Evolutionary conservation across 2,797 vertebrate species (phyloP), one percentile per base, ranked within the genome.

Genomic region (Danionella dracula): DNA sequence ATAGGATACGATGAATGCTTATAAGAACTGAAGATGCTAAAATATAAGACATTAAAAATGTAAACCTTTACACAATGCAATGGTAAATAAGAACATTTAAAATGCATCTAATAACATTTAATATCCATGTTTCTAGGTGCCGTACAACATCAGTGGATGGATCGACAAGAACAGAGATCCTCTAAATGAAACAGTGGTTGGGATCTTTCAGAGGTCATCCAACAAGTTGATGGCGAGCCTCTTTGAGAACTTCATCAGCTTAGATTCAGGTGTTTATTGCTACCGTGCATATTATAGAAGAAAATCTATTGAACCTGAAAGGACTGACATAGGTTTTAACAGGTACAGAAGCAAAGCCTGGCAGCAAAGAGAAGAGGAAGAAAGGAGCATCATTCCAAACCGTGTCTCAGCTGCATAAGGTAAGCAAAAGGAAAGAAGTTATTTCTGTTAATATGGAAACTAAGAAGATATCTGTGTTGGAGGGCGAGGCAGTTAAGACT

Each of bases 111-210:
- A 48, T 2, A n/a, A n/a, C n/a, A 29, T 31, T 2, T 37, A 8
- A 15, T 8, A 38, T 8, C 20, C 31, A 2, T 55, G 16, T 49
- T 57, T 23, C 29, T 37, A 97, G 95, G 95, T 98, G 12, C 94
- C 95, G 0, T 98, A 97, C 71, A 98, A 90, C 80, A 95, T 98
- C 6, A 67, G 79, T 34, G 94, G 93, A 8, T 97, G 94, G 95
- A 82, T 97, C 72, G 93, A 97, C 54, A 97, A 98, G 76, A 97
- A 98, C 84, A 91, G 92, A 83, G 94, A 97, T 59, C 95, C 93
- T 1, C 83, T 97, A 77, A 98, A 96, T 16, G 93, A 95, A 81
- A 94, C 94, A 0, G 92, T 96, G 58, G 94, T 96, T 46, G 2
- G 68, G 0, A 79, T 92, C 63, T 97, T 97, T 84, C 92, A 95